Conservation (phyloP, 2,888 invertebrate species). For the Tipula lateralis region DNA sequence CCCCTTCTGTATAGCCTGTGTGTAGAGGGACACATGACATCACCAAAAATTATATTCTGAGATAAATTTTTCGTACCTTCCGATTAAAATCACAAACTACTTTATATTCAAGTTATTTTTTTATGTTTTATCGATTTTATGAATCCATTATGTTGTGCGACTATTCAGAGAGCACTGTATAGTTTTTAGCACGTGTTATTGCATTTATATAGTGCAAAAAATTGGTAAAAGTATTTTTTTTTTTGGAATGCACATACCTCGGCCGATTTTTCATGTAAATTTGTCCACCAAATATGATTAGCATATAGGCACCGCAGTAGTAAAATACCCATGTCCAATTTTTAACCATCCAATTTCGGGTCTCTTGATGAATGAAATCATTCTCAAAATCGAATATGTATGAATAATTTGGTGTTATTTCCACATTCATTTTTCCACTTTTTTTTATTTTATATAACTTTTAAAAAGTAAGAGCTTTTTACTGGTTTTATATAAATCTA, state of each 20-base stretch:
- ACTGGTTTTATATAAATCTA: not conserved
- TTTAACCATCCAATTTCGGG: constrained; percentile 90
- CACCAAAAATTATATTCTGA: not conserved
- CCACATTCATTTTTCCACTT: constrained; percentile 52
- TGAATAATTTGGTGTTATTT: constrained; percentile 81
- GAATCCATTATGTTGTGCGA: not conserved
- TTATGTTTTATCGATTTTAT: not conserved
- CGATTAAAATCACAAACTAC: not conserved
- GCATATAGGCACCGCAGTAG: constrained; percentile 80
- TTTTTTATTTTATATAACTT: not conserved
- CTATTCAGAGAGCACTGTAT: not conserved
- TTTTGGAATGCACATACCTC: constrained; percentile 54
- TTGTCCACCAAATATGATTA: constrained; percentile 89
- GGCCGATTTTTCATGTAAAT: constrained; percentile 89
- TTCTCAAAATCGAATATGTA: constrained; percentile 94
- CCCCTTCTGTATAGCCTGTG: not conserved
- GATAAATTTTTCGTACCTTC: not conserved
- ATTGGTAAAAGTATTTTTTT: not conserved
- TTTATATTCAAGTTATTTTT: not conserved
- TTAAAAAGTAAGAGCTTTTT: constrained; percentile 5
- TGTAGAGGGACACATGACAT: not conserved
- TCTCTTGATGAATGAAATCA: constrained; percentile 84
- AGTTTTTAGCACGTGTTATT: not conserved
- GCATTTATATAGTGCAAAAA: not conserved
- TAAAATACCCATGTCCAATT: constrained; percentile 95